phyloP scores from a whole-genome alignment of 2,113 vertebrate genomes.

The Sula dactylatra region DNA sequence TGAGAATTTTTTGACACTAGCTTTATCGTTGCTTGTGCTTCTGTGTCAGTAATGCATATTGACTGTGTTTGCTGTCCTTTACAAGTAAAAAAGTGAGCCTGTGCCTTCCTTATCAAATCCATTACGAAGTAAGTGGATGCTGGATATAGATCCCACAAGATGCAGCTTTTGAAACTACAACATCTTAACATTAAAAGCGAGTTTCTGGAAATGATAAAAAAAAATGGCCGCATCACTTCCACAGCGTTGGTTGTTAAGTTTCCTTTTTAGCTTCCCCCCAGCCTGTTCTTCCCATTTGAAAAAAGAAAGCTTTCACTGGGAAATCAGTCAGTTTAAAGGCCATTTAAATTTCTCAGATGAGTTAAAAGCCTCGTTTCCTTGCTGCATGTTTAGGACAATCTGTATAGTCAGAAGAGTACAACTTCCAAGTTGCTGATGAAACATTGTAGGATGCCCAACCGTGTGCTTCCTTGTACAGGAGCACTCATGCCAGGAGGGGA shows the following conservation, averaged over 20 bases:
- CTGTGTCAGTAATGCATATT: slow-evolving; percentile 54
- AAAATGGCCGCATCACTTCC: slow-evolving; percentile 31
- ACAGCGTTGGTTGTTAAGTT: slow-evolving; percentile 1
- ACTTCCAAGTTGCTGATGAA: not conserved
- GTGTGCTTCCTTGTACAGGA: not conserved
- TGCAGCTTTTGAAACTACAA: not conserved
- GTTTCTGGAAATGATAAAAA: slow-evolving; percentile 53
- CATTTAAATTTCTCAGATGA: slow-evolving; percentile 13
- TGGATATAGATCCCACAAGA: slow-evolving; percentile 33
- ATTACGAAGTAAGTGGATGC: slow-evolving; percentile 46
- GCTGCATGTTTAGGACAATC: not conserved
- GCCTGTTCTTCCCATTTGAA: not conserved
- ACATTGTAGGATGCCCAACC: not conserved
- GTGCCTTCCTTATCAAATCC: slow-evolving; percentile 71
- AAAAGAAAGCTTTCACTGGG: not conserved
- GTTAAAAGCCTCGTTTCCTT: not conserved
- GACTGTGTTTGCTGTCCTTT: slow-evolving; percentile 52
- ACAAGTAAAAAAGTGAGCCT: slow-evolving; percentile 55
- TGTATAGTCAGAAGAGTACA: not conserved
- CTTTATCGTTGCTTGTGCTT: slow-evolving; percentile 49
- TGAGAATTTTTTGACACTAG: slow-evolving; percentile 27
- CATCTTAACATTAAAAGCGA: not conserved
- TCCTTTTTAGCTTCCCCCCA: slow-evolving; percentile 9
- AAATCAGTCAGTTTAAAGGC: not conserved
- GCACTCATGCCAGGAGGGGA: not conserved